A percentile compares a stretch with the other conserved stretches of the same genome.
Conservation (phyloP, 1,140 invertebrate genomes). For the Solenopsis fugax region DNA sequence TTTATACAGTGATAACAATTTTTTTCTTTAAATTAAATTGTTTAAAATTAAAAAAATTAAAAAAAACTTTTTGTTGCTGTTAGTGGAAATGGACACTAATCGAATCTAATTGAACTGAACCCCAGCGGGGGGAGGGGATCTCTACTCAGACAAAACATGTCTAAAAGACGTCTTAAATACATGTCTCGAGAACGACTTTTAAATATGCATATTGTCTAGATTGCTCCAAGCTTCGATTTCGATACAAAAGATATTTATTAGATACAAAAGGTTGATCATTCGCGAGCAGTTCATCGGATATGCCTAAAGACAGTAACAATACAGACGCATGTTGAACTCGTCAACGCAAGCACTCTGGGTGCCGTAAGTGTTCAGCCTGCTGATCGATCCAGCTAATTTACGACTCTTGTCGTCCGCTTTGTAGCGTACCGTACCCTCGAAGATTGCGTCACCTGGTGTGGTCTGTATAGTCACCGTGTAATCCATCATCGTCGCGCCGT, state of each 20-base stretch:
- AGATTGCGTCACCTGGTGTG: constrained; percentile 90
- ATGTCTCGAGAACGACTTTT: neutral
- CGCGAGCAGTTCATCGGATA: constrained; percentile 16
- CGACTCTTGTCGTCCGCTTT: constrained; percentile 83
- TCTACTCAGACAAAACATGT: neutral
- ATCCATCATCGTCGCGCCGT: constrained; percentile 86
- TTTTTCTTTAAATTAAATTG: too few relatives aligned
- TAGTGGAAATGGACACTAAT: neutral
- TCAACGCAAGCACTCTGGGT: constrained; percentile 92
- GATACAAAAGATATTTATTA: constrained; percentile 9
- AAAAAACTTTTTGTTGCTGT: too few relatives aligned
- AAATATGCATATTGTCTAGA: neutral
- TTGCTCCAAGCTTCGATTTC: neutral
- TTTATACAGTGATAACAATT: too few relatives aligned
- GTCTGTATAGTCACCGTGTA: constrained; percentile 90
- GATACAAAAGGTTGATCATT: constrained; percentile 54
- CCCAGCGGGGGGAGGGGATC: too few relatives aligned
- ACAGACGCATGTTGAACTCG: constrained; percentile 91
- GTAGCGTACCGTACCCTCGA: constrained; percentile 90
- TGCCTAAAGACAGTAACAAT: constrained; percentile 90
- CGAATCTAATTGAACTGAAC: neutral
- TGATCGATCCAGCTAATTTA: constrained; percentile 89
- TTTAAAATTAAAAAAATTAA: too few relatives aligned
- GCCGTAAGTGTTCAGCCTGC: constrained; percentile 93
- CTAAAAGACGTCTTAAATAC: neutral